Evolutionary conservation across 2,888 invertebrate genomes (phyloP), one percentile per base, ranked within the genome.

Genomic region (Agrochola litura): DNA sequence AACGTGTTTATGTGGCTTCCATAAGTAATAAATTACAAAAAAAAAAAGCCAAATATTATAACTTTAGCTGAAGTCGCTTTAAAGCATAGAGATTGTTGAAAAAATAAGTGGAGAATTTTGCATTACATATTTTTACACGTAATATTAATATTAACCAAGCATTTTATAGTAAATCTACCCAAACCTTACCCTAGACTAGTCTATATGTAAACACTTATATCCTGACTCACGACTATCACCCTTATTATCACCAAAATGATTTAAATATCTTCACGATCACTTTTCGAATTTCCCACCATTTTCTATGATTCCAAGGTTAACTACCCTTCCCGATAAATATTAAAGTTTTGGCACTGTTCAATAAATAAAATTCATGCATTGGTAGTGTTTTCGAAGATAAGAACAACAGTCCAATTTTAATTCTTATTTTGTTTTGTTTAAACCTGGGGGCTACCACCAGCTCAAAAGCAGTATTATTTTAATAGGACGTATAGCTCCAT

Each of bases 171-270:
- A 37, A 72, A 61, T 61, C 22, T 71, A 63, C n/a, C 64, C 52
- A 66, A 86, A 89, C 89, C 90, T 89, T 89, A 88, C 90, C 90
- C 84, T 72, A 68, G 60, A 43, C 68, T 74, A 84, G 86, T 81
- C 88, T 88, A 86, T 82, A 79, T 87, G 72, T 68, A 65, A 85
- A 61, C 69, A 76, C 37, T 68, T 54, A 72, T 77, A 79, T 60
- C 89, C 86, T 88, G 88, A 81, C 89, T 90, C 88, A 89, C 89
- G 83, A 64, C 65, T 76, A 65, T 64, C 70, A 67, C 69, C 67
- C 41, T 56, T 61, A 71, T 52, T 5, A 52, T 74, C 83, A 77
- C 63, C 56, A 83, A 64, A 69, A 75, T 68, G 66, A 81, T 78
- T 72, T 77, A 71, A 88, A 73, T 76, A 78, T 85, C 82, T 72